phyloP scores from a whole-genome alignment of 2,113 vertebrate species.

The Gnathonemus longibarbis region DNA sequence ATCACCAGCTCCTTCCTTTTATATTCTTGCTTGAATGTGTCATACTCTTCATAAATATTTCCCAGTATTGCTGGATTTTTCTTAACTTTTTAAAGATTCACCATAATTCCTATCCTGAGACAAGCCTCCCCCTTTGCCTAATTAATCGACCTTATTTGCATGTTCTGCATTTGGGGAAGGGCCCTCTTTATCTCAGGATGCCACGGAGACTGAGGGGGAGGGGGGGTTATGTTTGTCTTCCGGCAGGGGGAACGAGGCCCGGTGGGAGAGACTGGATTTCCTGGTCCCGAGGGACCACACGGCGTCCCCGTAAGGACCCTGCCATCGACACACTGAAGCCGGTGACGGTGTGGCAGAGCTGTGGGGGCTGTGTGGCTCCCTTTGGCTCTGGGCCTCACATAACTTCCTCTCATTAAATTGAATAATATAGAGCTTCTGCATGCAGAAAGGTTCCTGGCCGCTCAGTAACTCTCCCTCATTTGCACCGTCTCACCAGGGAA shows the following conservation, averaged over 20 bases:
- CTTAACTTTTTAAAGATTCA: not conserved
- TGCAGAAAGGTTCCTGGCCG: slow-evolving; percentile 35
- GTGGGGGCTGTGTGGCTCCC: not conserved
- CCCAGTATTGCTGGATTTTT: not conserved
- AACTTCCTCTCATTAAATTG: not conserved
- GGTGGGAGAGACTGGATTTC: slow-evolving; percentile 86
- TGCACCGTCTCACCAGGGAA: slow-evolving; percentile 51
- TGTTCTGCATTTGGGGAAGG: not conserved
- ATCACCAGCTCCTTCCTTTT: not conserved
- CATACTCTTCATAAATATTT: not conserved
- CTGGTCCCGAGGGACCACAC: slow-evolving; percentile 84
- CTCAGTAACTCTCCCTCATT: not conserved
- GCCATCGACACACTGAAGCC: not conserved
- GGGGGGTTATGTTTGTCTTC: slow-evolving; percentile 31
- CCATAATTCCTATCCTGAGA: not conserved
- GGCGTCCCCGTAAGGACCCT: slow-evolving; percentile 75
- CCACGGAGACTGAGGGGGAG: slow-evolving; percentile 38
- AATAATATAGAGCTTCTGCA: slow-evolving; percentile 50
- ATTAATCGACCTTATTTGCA: not conserved
- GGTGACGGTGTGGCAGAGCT: not conserved
- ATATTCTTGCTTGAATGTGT: not conserved
- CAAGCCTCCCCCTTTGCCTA: not conserved
- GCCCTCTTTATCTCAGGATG: slow-evolving; percentile 17
- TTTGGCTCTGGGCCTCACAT: not conserved
- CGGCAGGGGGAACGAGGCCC: slow-evolving; percentile 87